Evolutionary conservation across 2,113 vertebrate genomes (phyloP), one percentile per base, ranked within the genome.

Genomic region (Neogale vison): DNA sequence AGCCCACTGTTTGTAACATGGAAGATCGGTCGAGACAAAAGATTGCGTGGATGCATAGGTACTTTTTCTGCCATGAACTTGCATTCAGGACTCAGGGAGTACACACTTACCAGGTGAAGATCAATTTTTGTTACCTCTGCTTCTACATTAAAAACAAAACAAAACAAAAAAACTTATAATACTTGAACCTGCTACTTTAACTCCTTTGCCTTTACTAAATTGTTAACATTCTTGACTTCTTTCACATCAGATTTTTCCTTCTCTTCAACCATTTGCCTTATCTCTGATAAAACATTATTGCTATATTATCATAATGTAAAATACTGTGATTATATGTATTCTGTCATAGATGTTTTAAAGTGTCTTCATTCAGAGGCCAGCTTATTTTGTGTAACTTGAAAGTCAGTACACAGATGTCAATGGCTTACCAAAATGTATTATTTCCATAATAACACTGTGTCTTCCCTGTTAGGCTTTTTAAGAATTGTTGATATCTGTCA

Each of bases 61-160:
- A 99, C 99, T 99, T 99, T 99, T 99, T 99, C 99, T 97, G 99
- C 99, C 99, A 99, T 99, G 99, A 99, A 99, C 99, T 99, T 99
- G 99, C 99, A 99, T 99, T 99, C 99, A 99, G 99, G 99, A 99
- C 99, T 99, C 99, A 99, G 99, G 99, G 99, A 99, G 99, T 99
- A 99, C 99, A 99, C 99, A 98, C 99, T 99, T 99, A 99, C 99
- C 99, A 99, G 99, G 99, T 99, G 99, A 98, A 99, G 98, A 98
- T 90, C 77, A 96, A 97, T 98, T 98, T 98, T 97, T 96, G 85
- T 95, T 97, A 97, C 95, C 55, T 98, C 92, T 88, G 79, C 69
- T 93, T 98, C 55, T 2, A 0, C 81, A 88, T 93, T 97, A 17
- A 96, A 57, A 57, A 57, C 57, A 57, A 57, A 57, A 21, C 96